These are phyloP conservation scores for Procambarus virginalis DNA, from an alignment of 1,140 invertebrate species.

Conservation along the genomic window DNA sequence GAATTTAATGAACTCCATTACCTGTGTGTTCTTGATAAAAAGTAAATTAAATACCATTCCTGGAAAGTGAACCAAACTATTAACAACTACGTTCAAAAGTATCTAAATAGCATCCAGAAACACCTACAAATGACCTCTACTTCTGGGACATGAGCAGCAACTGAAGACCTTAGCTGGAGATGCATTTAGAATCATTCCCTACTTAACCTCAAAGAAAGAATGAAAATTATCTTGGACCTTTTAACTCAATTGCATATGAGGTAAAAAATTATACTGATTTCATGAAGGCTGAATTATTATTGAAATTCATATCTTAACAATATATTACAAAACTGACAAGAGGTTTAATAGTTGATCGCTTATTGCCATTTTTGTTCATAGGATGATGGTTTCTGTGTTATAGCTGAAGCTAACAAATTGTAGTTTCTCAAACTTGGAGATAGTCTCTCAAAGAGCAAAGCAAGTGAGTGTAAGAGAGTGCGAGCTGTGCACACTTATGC, in stretches of 20 bases:
- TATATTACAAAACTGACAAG: neutral
- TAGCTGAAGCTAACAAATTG: neutral
- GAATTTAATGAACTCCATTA: too few species aligned
- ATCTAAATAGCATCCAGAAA: constrained; percentile 7
- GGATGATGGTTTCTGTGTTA: neutral
- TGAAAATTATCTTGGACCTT: neutral
- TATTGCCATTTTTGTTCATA: neutral
- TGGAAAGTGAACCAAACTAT: constrained; percentile 34
- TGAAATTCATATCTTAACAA: neutral
- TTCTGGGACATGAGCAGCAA: constrained; percentile 10
- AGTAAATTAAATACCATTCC: constrained; percentile 1
- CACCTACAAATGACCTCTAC: constrained; percentile 28
- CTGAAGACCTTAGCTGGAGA: constrained; percentile 7
- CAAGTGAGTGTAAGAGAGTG: neutral
- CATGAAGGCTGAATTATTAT: neutral
- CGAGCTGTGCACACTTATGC: neutral
- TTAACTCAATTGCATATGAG: neutral
- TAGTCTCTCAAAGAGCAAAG: neutral
- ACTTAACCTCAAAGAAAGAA: neutral
- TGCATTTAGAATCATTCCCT: neutral
- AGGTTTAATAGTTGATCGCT: neutral
- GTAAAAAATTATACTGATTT: neutral
- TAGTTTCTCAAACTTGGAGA: neutral
- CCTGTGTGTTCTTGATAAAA: neutral
- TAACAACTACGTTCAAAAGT: constrained; percentile 23